Evolutionary conservation across 1,140 invertebrate genomes (phyloP).

Genomic region (Babylonia areolata): DNA sequence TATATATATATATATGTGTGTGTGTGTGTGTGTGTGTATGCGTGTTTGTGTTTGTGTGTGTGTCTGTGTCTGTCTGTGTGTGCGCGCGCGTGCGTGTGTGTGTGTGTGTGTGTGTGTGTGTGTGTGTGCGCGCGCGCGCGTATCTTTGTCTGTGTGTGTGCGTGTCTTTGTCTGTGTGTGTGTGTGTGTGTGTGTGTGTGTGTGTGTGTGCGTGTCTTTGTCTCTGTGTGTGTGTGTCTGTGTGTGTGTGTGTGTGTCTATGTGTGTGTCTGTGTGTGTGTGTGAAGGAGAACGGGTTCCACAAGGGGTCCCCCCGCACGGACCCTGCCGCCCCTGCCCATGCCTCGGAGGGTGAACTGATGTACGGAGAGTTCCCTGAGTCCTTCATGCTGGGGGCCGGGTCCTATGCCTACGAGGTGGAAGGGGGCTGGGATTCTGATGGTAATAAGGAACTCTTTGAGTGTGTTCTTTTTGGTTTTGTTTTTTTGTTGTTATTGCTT

Average conservation of each 20-base stretch:
- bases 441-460: conserved; percentile 62
- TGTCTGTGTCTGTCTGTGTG: not conserved
- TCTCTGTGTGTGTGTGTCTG: not conserved
- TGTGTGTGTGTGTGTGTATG: no score
- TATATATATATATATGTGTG: not conserved
- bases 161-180: not conserved
- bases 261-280: not conserved
- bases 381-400: conserved; percentile 74
- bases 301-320: conserved; percentile 12
- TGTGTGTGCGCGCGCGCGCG: not conserved
- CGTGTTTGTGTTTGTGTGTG: no score
- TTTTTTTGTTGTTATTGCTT: no score
- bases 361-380: conserved; percentile 67
- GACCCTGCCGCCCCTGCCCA: conserved; percentile 30
- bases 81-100: not conserved
- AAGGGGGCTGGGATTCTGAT: conserved; percentile 74
- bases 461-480: no score
- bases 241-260: not conserved
- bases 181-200: not conserved
- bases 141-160: not conserved
- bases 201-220: not conserved
- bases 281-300: conserved; percentile 42
- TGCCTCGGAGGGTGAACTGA: conserved; percentile 44
- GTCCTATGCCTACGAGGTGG: conserved; percentile 75
- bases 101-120: conserved; percentile 1